A percentile compares a stretch with the other conserved stretches of the same genome.
Conservation (phyloP, 1,140 invertebrate species). For the Zaprionus nigranus region DNA sequence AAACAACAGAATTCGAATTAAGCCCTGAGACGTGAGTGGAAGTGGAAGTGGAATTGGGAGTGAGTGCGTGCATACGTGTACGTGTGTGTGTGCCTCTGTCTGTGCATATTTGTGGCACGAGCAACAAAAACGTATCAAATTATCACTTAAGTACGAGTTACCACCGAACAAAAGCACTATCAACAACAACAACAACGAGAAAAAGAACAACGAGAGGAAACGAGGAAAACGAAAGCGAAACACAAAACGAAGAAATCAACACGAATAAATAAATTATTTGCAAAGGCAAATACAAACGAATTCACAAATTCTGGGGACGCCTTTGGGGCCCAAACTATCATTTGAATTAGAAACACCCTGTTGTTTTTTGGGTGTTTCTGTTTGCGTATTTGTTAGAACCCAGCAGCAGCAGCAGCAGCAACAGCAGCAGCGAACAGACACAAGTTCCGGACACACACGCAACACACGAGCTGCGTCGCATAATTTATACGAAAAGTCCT, state of each 20-base stretch:
- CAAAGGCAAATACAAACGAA: conserved; percentile 38
- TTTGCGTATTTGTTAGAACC: neutral
- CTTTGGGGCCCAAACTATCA: conserved; percentile 49
- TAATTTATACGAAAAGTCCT: conserved; percentile 28
- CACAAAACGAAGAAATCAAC: conserved; percentile 6
- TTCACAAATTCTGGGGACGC: conserved; percentile 22
- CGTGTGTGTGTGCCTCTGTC: neutral
- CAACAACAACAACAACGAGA: conserved; percentile 45
- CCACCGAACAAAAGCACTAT: conserved; percentile 55
- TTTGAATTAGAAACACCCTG: conserved; percentile 60
- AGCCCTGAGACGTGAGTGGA: conserved; percentile 56
- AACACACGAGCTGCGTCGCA: conserved; percentile 29
- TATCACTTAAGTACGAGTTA: conserved; percentile 68
- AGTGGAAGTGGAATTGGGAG: neutral
- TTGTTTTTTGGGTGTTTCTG: conserved; percentile 3
- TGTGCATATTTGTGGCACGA: conserved; percentile 19
- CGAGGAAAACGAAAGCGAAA: conserved; percentile 9
- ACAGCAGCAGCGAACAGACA: neutral
- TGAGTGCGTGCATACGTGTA: conserved; percentile 8
- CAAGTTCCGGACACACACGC: conserved; percentile 21
- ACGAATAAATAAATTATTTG: conserved; percentile 48
- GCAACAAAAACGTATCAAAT: conserved; percentile 75
- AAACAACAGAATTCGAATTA: conserved; percentile 65
- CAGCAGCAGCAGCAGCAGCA: no score
- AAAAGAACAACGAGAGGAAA: conserved; percentile 14